phyloP scores from a whole-genome alignment of 1,140 invertebrate species.

The Protaetia brevitarsis region DNA sequence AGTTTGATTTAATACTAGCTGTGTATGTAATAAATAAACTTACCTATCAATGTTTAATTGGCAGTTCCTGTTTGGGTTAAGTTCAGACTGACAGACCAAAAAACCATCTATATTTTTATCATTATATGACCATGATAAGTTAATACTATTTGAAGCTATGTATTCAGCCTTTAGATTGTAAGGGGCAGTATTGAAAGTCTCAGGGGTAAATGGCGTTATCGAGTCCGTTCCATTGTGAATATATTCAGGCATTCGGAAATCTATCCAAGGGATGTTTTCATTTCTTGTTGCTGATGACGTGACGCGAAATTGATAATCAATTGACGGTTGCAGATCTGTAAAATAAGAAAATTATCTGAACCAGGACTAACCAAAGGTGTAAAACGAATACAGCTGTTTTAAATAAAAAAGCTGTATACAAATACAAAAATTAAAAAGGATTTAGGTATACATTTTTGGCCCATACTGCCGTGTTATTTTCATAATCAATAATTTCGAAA shows the following conservation, averaged over 20 bases:
- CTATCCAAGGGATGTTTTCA: background rate
- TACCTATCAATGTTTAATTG: conserved; percentile 15
- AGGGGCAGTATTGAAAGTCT: conserved; percentile 11
- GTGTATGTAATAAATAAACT: no score
- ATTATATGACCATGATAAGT: conserved; percentile 23
- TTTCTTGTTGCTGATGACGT: conserved; percentile 23
- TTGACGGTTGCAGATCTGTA: conserved; percentile 32
- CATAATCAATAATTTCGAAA: no score
- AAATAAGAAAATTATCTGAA: background rate
- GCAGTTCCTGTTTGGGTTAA: conserved; percentile 29
- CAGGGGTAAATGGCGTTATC: background rate
- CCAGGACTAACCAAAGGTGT: no score
- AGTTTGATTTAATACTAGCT: no score
- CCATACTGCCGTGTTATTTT: no score
- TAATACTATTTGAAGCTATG: conserved; percentile 26
- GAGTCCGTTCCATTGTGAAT: background rate
- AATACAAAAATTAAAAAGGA: no score
- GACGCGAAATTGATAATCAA: conserved; percentile 39
- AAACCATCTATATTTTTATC: conserved; percentile 21
- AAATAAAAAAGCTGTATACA: no score
- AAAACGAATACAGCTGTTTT: no score
- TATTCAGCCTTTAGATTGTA: conserved; percentile 24
- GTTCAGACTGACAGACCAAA: conserved; percentile 34
- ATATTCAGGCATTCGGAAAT: background rate
- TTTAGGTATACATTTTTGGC: no score